Conservation (phyloP, 2,888 invertebrate species). For the Agrenia bidenticulata region DNA sequence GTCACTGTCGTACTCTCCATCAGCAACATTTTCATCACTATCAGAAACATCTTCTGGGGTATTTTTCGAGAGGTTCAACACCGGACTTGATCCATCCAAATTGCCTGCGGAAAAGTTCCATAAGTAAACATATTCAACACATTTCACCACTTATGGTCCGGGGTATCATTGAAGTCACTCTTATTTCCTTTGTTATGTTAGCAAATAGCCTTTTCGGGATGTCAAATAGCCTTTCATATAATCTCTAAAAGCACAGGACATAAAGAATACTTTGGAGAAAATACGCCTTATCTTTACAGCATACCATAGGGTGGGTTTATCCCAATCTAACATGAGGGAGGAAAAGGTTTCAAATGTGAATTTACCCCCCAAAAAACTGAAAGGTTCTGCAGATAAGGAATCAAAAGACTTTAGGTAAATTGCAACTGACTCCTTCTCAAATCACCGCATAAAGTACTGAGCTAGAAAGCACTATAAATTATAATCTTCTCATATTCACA, state of each 20-base stretch:
- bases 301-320: too few relatives aligned
- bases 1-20: constrained; percentile 79
- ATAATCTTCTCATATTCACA: not conserved
- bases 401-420: too few relatives aligned
- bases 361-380: too few relatives aligned
- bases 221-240: constrained; percentile 3
- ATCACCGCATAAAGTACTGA: too few relatives aligned
- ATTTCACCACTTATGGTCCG: constrained; percentile 13
- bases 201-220: constrained; percentile 7
- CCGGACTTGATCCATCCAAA: constrained; percentile 87
- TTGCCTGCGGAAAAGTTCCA: constrained; percentile 65
- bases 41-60: constrained; percentile 58
- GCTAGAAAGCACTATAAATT: too few relatives aligned
- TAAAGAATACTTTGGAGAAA: constrained; percentile 2
- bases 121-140: constrained; percentile 8
- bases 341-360: too few relatives aligned
- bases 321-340: too few relatives aligned
- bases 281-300: not conserved
- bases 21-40: constrained; percentile 53
- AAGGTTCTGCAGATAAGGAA: too few relatives aligned
- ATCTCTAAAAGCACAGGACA: constrained; percentile 2
- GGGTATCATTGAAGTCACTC: constrained; percentile 1
- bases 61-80: constrained; percentile 85
- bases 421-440: too few relatives aligned
- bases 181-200: constrained; percentile 17